Conservation (phyloP, 2,113 vertebrate species). For the Rafetus swinhoei region DNA sequence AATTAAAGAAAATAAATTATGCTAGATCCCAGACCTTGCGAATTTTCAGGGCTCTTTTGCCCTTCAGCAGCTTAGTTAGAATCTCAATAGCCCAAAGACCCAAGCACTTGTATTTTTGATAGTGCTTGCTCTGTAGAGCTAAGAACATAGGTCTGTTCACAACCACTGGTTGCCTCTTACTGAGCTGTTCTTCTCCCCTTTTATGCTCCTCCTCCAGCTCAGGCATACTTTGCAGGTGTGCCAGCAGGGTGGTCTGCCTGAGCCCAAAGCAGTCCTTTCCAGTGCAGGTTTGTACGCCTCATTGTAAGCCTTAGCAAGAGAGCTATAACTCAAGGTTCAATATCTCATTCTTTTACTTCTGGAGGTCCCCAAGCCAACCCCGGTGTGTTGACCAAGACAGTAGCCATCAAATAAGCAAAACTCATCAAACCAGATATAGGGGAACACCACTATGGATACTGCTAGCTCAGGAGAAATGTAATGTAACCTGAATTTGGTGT, state of each 20-base stretch:
- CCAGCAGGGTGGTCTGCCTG: not conserved
- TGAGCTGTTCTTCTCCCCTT: not conserved
- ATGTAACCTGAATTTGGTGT: not conserved
- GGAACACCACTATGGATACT: not conserved
- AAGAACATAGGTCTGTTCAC: not conserved
- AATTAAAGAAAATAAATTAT: not conserved
- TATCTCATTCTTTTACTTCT: not conserved
- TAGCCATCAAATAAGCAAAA: not conserved
- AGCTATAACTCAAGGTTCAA: not conserved
- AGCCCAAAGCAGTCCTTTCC: not conserved
- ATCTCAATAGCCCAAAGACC: not conserved
- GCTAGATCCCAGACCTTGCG: not conserved
- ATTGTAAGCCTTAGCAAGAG: not conserved
- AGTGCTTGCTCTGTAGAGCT: not conserved
- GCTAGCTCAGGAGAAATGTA: not conserved
- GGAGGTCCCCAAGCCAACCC: not conserved
- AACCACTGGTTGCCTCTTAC: not conserved
- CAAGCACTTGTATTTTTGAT: not conserved
- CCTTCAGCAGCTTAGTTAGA: not conserved
- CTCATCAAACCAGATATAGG: not conserved
- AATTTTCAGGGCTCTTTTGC: not conserved
- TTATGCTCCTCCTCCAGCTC: not conserved
- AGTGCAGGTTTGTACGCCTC: not conserved
- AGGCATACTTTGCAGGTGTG: not conserved
- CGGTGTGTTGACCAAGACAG: not conserved